phyloP scores from a whole-genome alignment of 2,113 vertebrate species.

The Chloropsis cyanopogon region DNA sequence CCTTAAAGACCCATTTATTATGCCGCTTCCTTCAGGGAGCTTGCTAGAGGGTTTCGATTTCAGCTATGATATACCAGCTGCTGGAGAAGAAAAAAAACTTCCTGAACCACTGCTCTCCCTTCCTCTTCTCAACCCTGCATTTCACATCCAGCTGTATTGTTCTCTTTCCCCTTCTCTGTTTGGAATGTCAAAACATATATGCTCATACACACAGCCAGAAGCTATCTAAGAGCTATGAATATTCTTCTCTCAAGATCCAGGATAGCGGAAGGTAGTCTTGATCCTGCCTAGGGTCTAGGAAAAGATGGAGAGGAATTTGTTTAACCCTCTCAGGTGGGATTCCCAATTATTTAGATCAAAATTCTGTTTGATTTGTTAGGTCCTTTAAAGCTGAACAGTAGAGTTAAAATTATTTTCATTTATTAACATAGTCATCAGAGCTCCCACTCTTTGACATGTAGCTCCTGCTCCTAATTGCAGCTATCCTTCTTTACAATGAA shows the following conservation, averaged over 20 bases:
- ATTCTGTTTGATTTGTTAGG: conserved; percentile 5
- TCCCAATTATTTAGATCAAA: conserved; percentile 11
- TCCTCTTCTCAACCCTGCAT: not conserved
- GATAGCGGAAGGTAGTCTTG: not conserved
- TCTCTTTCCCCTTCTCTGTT: not conserved
- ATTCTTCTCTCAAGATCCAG: not conserved
- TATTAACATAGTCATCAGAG: not conserved
- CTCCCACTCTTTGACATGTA: not conserved
- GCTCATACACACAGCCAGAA: not conserved
- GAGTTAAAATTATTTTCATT: not conserved
- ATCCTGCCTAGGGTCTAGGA: not conserved
- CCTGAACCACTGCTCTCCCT: conserved; percentile 8
- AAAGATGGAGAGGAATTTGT: not conserved
- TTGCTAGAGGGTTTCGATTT: conserved; percentile 63
- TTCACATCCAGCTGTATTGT: not conserved
- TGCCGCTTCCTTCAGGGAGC: conserved; percentile 54
- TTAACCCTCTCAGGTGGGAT: not conserved
- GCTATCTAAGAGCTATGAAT: not conserved
- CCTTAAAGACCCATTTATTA: conserved; percentile 69
- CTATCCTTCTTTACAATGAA: not conserved
- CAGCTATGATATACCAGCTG: conserved; percentile 54
- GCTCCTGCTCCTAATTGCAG: not conserved
- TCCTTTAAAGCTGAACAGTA: not conserved
- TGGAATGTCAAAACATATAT: not conserved
- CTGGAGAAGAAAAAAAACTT: conserved; percentile 39